A percentile compares a stretch with the other conserved stretches of the same genome.
These are phyloP conservation scores for Elymnias hypermnestra DNA, from an alignment of 1,140 invertebrate genomes.

Conservation along the genomic window DNA sequence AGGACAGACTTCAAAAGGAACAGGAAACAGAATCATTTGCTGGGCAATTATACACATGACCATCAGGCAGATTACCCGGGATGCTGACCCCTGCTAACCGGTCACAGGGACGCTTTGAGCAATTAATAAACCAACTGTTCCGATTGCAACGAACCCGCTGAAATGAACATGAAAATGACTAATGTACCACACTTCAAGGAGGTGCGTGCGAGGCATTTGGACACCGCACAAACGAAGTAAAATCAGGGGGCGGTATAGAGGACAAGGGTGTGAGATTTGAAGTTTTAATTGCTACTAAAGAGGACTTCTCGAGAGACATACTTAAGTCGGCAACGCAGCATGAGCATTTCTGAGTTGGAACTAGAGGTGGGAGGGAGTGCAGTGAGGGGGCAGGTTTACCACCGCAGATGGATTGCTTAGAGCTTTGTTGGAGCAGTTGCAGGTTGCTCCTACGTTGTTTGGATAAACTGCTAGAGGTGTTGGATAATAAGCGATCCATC, in stretches of 20 bases:
- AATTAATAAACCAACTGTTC: slow-evolving; percentile 91
- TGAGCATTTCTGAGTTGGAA: slow-evolving; percentile 94
- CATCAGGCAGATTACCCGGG: slow-evolving; percentile 47
- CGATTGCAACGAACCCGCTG: slow-evolving; percentile 87
- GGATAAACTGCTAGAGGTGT: slow-evolving; percentile 81
- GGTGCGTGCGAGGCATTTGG: slow-evolving; percentile 94
- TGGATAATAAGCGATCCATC: slow-evolving; percentile 78
- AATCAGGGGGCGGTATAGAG: slow-evolving; percentile 94
- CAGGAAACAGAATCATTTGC: slow-evolving; percentile 84
- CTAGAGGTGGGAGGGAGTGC: slow-evolving; percentile 77
- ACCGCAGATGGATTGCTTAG: slow-evolving; percentile 92
- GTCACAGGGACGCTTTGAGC: slow-evolving; percentile 79
- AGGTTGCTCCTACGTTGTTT: slow-evolving; percentile 83
- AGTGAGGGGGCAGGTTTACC: slow-evolving; percentile 95
- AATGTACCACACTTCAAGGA: slow-evolving; percentile 97
- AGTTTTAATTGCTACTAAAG: slow-evolving; percentile 82
- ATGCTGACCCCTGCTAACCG: slow-evolving; percentile 78
- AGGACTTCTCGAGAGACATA: slow-evolving; percentile 94
- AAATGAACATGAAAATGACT: slow-evolving; percentile 98
- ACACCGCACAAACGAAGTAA: slow-evolving; percentile 77
- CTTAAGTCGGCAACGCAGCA: slow-evolving; percentile 96
- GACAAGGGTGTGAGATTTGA: slow-evolving; percentile 87
- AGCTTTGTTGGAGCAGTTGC: slow-evolving; percentile 82
- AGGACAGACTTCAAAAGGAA: slow-evolving; percentile 84
- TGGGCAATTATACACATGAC: slow-evolving; percentile 84